Evolutionary conservation across 2,888 invertebrate genomes (phyloP).

Genomic region (Maniola hyperantus): DNA sequence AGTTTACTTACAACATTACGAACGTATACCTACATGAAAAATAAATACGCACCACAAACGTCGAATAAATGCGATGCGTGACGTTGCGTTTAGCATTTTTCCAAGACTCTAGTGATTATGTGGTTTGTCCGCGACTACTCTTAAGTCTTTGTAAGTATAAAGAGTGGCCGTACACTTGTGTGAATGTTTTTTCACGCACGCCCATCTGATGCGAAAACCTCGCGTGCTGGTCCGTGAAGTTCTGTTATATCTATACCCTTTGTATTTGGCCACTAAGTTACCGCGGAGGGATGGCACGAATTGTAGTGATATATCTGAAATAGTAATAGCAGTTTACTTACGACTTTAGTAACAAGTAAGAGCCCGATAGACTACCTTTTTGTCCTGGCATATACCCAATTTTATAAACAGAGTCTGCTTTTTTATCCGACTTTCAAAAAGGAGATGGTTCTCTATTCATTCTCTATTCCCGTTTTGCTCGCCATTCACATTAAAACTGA

Average conservation of each 20-base stretch:
- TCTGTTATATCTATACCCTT: constrained; percentile 16
- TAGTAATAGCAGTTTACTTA: neutral
- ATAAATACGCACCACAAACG: too few relatives aligned
- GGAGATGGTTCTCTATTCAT: too few relatives aligned
- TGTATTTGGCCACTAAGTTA: constrained; percentile 10
- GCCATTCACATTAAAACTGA: too few relatives aligned
- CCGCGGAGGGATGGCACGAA: neutral
- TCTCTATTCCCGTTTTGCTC: too few relatives aligned
- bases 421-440: too few relatives aligned
- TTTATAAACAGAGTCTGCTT: too few relatives aligned
- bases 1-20: too few relatives aligned
- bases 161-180: constrained; percentile 10
- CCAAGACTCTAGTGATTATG: constrained; percentile 24
- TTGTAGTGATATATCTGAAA: constrained; percentile 3
- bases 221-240: neutral
- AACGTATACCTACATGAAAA: too few relatives aligned
- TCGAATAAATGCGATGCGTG: too few relatives aligned
- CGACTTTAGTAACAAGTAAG: neutral
- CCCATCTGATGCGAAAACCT: neutral
- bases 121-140: neutral
- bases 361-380: too few relatives aligned
- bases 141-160: neutral
- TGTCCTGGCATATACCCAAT: too few relatives aligned
- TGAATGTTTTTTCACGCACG: constrained; percentile 11
- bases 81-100: too few relatives aligned